Base-by-base conservation (phyloP, 1,140 invertebrate genomes). In the Archivesica marissinica region DNA sequence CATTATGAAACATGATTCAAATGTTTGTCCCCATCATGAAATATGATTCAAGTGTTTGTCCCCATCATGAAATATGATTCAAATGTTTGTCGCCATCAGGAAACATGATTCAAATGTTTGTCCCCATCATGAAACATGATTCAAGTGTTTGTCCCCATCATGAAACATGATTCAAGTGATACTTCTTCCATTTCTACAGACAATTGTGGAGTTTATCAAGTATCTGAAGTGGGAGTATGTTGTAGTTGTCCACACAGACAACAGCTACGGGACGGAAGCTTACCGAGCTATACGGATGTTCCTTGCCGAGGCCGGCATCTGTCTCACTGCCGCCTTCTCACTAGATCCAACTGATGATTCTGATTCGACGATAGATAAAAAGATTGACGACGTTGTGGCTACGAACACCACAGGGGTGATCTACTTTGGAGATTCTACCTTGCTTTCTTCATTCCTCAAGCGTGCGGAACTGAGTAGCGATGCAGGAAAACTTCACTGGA, bases 151-250 rank as follows among this genome's bases (percentile, higher is more conserved):
- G n/a, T n/a, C n/a, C n/a, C n/a, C n/a, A n/a, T n/a, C n/a, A n/a
- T n/a, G n/a, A n/a, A n/a, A n/a, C n/a, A n/a, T n/a, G n/a, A n/a
- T n/a, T n/a, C n/a, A n/a, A n/a, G n/a, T n/a, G n/a, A n/a, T n/a
- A n/a, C n/a, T n/a, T n/a, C n/a, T n/a, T n/a, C n/a, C n/a, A n/a
- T 39, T 66, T 75, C n/a, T 88, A 84, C 88, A 94, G 94, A 92
- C 93, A 11, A 88, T 94, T 15, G 87, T 92, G 11, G 89, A 93
- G 76, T 90, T 94, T 2, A 85, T 95, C 25, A 88, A 90, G 30
- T 89, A 93, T 47, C 66, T 94, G 13, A 92, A 92, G 7, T 95
- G 94, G 94, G 88, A 90, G 23, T 94, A 93, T 84, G 90, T 95
- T 20, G 91, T 91, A 9, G 87, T 94, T n/a, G 92, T 95, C 4